These are phyloP conservation scores for Callorhinus ursinus DNA, from an alignment of 2,113 vertebrate genomes.

Conservation along the genomic window DNA sequence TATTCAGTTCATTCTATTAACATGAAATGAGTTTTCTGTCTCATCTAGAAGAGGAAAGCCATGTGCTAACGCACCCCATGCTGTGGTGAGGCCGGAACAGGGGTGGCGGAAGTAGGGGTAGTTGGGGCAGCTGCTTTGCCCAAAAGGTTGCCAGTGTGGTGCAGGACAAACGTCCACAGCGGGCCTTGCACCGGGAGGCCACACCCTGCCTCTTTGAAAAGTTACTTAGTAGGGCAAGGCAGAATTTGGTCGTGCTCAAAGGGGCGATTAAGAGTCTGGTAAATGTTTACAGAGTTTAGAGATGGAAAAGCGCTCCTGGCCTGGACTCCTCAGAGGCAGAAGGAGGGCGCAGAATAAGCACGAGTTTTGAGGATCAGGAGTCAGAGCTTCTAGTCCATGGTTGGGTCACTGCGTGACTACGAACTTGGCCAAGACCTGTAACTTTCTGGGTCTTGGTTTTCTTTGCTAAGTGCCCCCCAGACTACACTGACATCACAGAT, in stretches of 20 bases:
- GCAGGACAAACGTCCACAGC: not conserved
- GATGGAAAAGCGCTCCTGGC: not conserved
- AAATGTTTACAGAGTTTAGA: not conserved
- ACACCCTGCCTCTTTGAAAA: not conserved
- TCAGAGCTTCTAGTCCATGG: not conserved
- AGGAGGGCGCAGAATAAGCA: not conserved
- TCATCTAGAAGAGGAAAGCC: not conserved
- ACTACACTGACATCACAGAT: not conserved
- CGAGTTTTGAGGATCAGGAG: not conserved
- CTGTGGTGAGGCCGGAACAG: not conserved
- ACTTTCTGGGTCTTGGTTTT: slow-evolving; percentile 32
- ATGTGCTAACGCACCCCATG: not conserved
- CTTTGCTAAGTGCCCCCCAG: not conserved
- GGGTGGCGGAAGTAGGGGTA: not conserved
- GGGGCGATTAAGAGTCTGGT: not conserved
- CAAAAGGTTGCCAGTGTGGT: not conserved
- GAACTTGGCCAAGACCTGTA: not conserved
- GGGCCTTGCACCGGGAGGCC: not conserved
- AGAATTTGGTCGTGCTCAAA: not conserved
- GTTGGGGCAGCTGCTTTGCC: not conserved
- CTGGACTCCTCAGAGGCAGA: not conserved
- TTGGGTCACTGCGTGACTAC: not conserved
- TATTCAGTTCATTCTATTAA: not conserved
- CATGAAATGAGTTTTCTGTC: not conserved
- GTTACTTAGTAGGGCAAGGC: not conserved